Evolutionary conservation across 2,113 vertebrate species (phyloP).

Genomic region (Lutjanus erythropterus): DNA sequence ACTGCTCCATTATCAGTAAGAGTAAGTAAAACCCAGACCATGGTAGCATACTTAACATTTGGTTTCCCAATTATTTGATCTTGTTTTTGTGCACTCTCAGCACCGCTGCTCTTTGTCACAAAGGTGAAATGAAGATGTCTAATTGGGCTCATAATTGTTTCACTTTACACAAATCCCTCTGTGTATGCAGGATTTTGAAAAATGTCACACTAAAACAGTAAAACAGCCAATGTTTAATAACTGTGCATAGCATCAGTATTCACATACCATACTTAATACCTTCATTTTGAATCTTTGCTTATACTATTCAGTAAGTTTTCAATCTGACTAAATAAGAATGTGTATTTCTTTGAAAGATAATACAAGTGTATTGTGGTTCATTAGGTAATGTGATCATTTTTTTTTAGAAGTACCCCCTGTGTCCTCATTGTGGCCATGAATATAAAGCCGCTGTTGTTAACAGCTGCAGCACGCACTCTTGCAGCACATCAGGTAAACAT

Average conservation of each 20-base stretch:
- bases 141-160: slow-evolving; percentile 17
- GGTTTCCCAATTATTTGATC: not conserved
- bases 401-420: slow-evolving; percentile 1
- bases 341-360: not conserved
- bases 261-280: not conserved
- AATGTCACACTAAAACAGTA: not conserved
- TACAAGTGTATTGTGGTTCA: not conserved
- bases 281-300: slow-evolving; percentile 2
- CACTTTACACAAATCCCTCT: slow-evolving; percentile 14
- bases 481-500: slow-evolving; percentile 4
- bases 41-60: not conserved
- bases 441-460: slow-evolving; percentile 3
- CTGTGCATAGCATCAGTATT: not conserved
- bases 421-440: not conserved
- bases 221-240: not conserved
- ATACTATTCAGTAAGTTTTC: not conserved
- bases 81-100: not conserved
- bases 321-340: not conserved
- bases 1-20: too few species aligned
- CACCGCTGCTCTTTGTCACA: not conserved
- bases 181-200: slow-evolving; percentile 2
- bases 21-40: too few species aligned
- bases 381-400: not conserved
- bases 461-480: not conserved
- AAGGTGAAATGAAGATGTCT: slow-evolving; percentile 11